Conservation (phyloP, 2,888 invertebrate species). For the Plusia festucae region DNA sequence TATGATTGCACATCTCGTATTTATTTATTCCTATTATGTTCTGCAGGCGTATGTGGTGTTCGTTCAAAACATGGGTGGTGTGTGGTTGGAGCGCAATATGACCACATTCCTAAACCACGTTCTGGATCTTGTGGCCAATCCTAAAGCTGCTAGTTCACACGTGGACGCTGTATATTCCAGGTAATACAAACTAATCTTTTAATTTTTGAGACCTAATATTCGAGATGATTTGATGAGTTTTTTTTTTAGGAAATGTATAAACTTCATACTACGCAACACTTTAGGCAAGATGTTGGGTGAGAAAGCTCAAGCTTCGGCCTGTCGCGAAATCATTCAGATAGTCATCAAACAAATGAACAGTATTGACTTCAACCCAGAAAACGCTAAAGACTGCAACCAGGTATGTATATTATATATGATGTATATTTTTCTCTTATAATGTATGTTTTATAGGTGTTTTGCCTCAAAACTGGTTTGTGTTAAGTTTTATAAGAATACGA, state of each 20-base stretch:
- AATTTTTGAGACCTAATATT: too few relatives aligned
- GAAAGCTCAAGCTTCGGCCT: slow-evolving; percentile 98
- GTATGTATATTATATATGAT: slow-evolving; percentile 61
- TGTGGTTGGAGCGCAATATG: slow-evolving; percentile 98
- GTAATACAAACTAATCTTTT: slow-evolving; percentile 63
- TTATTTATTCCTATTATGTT: slow-evolving; percentile 28
- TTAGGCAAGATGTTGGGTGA: slow-evolving; percentile 98
- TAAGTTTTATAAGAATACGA: too few relatives aligned
- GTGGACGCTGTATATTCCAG: slow-evolving; percentile 98
- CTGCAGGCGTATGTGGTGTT: slow-evolving; percentile 98
- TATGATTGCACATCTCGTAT: too few relatives aligned
- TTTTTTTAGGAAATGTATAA: slow-evolving; percentile 96
- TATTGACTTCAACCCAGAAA: slow-evolving; percentile 97
- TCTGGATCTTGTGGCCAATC: slow-evolving; percentile 97
- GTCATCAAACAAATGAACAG: slow-evolving; percentile 98
- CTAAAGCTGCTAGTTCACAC: slow-evolving; percentile 98
- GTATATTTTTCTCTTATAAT: too few relatives aligned
- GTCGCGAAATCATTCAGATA: slow-evolving; percentile 97
- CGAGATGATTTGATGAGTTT: too few relatives aligned
- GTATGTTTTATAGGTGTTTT: too few relatives aligned
- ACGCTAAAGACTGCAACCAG: slow-evolving; percentile 96
- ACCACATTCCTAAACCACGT: slow-evolving; percentile 96
- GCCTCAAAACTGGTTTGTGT: too few relatives aligned
- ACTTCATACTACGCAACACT: slow-evolving; percentile 97
- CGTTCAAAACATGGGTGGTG: slow-evolving; percentile 97